Conservation (phyloP, 2,113 vertebrate species). For the Lagopus leucura region DNA sequence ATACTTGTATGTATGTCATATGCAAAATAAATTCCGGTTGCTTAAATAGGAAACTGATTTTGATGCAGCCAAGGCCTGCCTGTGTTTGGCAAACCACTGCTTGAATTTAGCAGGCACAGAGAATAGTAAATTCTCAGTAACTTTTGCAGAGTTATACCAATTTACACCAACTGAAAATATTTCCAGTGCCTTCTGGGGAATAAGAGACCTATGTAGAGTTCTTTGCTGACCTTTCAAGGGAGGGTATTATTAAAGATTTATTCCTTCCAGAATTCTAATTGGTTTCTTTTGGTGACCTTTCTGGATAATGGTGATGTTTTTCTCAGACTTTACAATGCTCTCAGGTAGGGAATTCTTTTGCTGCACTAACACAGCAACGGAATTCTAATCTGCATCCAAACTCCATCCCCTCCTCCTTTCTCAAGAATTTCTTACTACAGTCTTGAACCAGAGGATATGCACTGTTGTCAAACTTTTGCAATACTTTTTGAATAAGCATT, state of each 20-base stretch:
- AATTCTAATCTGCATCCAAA: slow-evolving; percentile 37
- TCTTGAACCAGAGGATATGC: neutral
- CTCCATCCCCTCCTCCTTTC: neutral
- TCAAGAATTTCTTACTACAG: neutral
- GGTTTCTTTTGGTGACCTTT: slow-evolving; percentile 54
- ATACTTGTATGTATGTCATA: neutral
- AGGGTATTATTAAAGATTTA: slow-evolving; percentile 54
- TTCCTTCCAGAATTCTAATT: slow-evolving; percentile 44
- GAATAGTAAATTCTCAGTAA: neutral
- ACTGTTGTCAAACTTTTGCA: neutral
- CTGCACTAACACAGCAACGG: neutral
- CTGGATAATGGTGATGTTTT: slow-evolving; percentile 28
- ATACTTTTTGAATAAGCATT: neutral
- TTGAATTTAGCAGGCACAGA: neutral
- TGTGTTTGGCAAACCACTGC: neutral
- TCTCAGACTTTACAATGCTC: slow-evolving; percentile 37
- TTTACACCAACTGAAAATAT: slow-evolving; percentile 3
- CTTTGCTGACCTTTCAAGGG: slow-evolving; percentile 27
- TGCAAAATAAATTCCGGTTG: neutral
- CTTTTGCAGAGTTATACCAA: neutral
- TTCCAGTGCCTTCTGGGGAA: slow-evolving; percentile 1
- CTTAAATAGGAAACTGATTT: neutral
- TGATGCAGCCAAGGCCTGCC: neutral
- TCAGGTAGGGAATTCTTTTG: slow-evolving; percentile 32
- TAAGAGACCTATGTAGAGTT: slow-evolving; percentile 7